These are phyloP conservation scores for Centroberyx gerrardi DNA, from an alignment of 2,797 vertebrate species.

Conservation along the genomic window DNA sequence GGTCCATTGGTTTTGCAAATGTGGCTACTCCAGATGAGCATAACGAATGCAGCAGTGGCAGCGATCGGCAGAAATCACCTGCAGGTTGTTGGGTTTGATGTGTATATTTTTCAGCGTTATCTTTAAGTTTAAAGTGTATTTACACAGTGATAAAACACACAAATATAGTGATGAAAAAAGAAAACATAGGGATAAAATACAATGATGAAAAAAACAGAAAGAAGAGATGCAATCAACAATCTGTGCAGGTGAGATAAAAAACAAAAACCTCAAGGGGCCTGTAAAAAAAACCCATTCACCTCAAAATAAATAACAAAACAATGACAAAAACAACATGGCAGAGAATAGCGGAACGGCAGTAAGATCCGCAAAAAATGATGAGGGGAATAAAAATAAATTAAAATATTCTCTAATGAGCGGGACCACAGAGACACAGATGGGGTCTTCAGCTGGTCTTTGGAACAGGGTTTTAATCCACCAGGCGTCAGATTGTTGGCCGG, in stretches of 20 bases:
- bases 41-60: conserved; percentile 41
- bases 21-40: conserved; percentile 43
- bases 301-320: conserved; percentile 22
- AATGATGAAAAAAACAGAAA: too few relatives aligned
- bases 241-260: too few relatives aligned
- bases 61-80: conserved; percentile 38
- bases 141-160: too few relatives aligned
- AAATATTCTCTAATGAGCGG: conserved; percentile 67
- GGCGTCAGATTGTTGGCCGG: conserved; percentile 66
- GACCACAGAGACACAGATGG: conserved; percentile 75
- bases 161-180: not conserved
- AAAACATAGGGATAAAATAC: not conserved
- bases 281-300: not conserved
- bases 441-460: conserved; percentile 75
- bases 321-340: conserved; percentile 17
- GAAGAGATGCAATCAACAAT: too few relatives aligned
- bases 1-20: conserved; percentile 60
- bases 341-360: conserved; percentile 9
- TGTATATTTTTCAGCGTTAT: too few relatives aligned
- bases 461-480: conserved; percentile 57
- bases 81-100: not conserved
- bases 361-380: conserved; percentile 32
- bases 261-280: not conserved
- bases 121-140: not conserved
- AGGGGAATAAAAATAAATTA: conserved; percentile 61